Conservation (phyloP, 2,113 vertebrate genomes). For the Sarotherodon lohbergeri region DNA sequence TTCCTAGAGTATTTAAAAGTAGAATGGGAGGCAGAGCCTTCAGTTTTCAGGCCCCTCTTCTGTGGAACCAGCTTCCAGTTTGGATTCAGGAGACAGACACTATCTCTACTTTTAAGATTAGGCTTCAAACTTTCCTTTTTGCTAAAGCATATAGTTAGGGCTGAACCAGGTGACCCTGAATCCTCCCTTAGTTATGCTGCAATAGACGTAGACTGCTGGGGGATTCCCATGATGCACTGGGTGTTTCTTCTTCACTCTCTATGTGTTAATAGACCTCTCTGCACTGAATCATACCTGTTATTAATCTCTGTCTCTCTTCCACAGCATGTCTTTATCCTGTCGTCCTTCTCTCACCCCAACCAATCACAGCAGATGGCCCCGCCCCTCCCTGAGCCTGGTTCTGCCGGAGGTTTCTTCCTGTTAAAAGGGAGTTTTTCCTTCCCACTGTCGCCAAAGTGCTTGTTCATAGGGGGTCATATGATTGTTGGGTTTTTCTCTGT, state of each 20-base stretch:
- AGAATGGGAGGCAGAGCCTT: no score
- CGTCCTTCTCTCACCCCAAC: background rate
- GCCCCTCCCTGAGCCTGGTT: background rate
- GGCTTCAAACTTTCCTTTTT: no score
- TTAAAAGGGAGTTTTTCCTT: background rate
- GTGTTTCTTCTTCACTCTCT: fast-evolving
- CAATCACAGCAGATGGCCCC: background rate
- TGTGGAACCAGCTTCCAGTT: no score
- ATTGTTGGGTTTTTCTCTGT: background rate
- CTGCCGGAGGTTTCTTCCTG: background rate
- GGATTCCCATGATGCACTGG: fast-evolving
- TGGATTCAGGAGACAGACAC: no score
- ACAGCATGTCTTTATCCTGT: background rate
- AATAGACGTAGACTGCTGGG: fast-evolving
- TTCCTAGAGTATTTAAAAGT: no score
- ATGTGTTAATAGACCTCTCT: fast-evolving
- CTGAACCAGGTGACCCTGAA: background rate
- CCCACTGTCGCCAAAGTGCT: background rate
- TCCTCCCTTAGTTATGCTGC: background rate
- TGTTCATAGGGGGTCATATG: background rate
- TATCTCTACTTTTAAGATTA: no score
- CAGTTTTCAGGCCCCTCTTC: no score
- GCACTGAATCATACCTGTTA: fast-evolving
- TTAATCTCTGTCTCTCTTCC: background rate
- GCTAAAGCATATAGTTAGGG: no score